Conservation (phyloP, 2,888 invertebrate species). For the Caenorhabditis becei region DNA sequence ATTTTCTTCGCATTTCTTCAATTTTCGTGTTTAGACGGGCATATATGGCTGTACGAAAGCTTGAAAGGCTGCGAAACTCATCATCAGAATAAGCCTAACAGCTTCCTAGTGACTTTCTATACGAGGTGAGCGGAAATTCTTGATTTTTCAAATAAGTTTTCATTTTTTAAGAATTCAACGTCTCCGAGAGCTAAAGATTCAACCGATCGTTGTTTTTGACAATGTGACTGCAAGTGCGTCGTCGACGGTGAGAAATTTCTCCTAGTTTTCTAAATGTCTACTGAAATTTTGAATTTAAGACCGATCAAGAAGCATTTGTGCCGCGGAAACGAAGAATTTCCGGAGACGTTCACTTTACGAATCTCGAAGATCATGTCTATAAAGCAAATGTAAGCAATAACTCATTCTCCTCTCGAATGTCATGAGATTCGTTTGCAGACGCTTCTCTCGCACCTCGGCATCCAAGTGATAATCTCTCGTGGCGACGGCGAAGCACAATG, state of each 20-base stretch:
- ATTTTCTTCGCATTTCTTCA: not conserved
- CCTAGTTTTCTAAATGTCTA: not conserved
- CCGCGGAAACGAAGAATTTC: constrained; percentile 29
- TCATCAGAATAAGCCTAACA: constrained; percentile 40
- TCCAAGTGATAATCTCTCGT: constrained; percentile 94
- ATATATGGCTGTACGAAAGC: constrained; percentile 70
- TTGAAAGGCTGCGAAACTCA: constrained; percentile 52
- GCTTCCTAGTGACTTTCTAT: constrained; percentile 64
- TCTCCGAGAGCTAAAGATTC: constrained; percentile 53
- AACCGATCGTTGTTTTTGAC: constrained; percentile 66
- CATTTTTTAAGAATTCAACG: constrained; percentile 51
- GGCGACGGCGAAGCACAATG: constrained; percentile 99
- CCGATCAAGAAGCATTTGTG: constrained; percentile 31
- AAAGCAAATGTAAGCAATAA: constrained; percentile 18
- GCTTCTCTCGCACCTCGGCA: constrained; percentile 89
- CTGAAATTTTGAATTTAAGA: constrained; percentile 12
- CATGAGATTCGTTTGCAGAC: constrained; percentile 6
- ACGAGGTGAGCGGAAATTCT: too few species aligned
- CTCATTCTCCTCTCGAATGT: not conserved
- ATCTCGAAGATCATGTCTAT: constrained; percentile 16
- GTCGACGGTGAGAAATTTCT: not conserved
- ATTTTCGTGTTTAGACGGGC: constrained; percentile 63
- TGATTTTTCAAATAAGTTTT: not conserved
- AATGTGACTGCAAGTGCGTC: not conserved
- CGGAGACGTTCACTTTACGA: constrained; percentile 12